Conservation (phyloP, 2,113 vertebrate genomes). For the Cathartes aura region DNA sequence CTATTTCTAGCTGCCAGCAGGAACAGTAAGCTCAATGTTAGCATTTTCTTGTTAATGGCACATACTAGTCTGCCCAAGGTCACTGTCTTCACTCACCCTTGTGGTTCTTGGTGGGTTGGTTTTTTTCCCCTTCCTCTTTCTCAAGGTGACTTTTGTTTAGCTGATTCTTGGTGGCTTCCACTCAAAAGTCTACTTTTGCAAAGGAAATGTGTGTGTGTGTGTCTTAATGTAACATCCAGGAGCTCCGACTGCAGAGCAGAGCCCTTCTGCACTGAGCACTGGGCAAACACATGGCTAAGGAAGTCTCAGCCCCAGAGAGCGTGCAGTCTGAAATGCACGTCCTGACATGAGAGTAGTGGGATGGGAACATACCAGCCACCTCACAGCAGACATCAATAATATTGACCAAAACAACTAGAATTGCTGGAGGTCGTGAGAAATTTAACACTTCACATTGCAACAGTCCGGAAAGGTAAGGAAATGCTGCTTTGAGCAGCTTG, state of each 20-base stretch:
- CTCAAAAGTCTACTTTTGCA: background rate
- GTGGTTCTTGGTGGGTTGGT: background rate
- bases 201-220: background rate
- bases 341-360: background rate
- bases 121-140: background rate
- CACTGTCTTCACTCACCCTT: background rate
- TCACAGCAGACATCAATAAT: background rate
- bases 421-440: background rate
- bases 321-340: background rate
- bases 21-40: slow-evolving; percentile 15
- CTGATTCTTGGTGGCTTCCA: background rate
- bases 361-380: background rate
- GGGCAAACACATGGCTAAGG: background rate
- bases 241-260: background rate
- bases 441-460: background rate
- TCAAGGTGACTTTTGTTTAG: background rate
- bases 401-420: background rate
- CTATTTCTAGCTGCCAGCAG: slow-evolving; percentile 57
- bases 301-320: background rate
- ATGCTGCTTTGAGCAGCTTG: background rate
- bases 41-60: slow-evolving; percentile 13
- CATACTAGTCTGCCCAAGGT: background rate
- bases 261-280: background rate
- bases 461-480: background rate
- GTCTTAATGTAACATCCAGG: background rate